A percentile compares a stretch with the other conserved stretches of the same genome.
phyloP scores from a whole-genome alignment of 2,797 vertebrate genomes.

The Gallinago nigripennis region DNA sequence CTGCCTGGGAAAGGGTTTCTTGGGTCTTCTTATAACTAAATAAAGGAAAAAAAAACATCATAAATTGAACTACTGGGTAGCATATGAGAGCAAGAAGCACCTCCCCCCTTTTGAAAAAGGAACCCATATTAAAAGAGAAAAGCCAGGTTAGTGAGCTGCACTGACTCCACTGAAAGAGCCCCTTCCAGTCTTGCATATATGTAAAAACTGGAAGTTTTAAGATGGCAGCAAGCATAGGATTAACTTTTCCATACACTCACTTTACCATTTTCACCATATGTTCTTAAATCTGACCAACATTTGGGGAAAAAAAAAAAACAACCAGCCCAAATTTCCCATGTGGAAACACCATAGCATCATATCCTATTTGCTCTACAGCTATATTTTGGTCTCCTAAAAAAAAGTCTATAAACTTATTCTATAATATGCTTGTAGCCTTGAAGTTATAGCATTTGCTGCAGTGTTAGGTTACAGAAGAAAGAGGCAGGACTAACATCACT shows the following conservation, averaged over 20 bases:
- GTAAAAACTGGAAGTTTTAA: neutral
- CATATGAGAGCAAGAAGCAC: neutral
- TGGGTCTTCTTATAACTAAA: conserved; percentile 96
- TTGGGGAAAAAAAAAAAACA: neutral
- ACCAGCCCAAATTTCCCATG: neutral
- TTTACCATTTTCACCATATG: neutral
- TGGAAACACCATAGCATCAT: neutral
- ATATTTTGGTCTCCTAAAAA: neutral
- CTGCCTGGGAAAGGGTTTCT: conserved; percentile 93
- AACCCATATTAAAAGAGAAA: neutral
- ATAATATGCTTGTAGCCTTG: neutral
- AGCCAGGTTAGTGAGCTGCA: neutral
- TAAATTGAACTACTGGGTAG: neutral
- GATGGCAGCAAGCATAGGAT: neutral
- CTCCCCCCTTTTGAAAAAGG: neutral
- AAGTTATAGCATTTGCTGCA: neutral
- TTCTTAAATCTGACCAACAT: neutral
- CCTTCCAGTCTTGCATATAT: neutral
- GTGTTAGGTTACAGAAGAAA: neutral
- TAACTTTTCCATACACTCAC: neutral
- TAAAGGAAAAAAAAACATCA: neutral
- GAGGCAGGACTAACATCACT: neutral
- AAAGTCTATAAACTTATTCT: neutral
- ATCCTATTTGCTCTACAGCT: neutral
- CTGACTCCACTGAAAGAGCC: neutral